These are phyloP conservation scores for Morus bassanus DNA, from an alignment of 2,797 vertebrate genomes.

Conservation along the genomic window DNA sequence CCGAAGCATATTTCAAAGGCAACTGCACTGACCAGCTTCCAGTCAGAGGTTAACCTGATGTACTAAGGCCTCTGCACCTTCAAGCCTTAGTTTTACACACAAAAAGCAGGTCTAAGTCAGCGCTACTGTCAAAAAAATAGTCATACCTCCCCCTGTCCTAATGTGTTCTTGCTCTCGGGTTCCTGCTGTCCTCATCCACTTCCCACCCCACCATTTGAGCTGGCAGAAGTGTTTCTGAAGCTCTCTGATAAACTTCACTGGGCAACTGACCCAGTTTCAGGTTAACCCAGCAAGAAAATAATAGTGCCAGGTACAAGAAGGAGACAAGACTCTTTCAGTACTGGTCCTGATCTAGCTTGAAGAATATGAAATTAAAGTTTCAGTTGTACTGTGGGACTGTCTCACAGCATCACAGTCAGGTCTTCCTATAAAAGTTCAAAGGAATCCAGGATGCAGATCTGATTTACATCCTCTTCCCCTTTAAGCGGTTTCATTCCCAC, in stretches of 20 bases:
- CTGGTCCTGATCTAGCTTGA: not conserved
- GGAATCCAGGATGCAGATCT: not conserved
- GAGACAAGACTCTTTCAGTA: not conserved
- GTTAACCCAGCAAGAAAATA: not conserved
- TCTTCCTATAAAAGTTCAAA: not conserved
- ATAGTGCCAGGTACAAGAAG: not conserved
- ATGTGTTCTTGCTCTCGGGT: not conserved
- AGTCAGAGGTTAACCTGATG: not conserved
- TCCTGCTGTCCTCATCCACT: not conserved
- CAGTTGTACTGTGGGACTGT: not conserved
- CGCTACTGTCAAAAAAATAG: not conserved
- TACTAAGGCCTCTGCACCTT: not conserved
- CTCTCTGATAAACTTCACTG: not conserved
- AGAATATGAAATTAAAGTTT: not conserved
- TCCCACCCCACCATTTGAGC: not conserved
- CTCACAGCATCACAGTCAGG: not conserved
- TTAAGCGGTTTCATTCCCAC: not conserved
- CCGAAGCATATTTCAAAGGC: not conserved
- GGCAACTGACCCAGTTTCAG: not conserved
- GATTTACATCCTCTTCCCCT: not conserved
- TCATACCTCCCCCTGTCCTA: not conserved
- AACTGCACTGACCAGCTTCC: not conserved
- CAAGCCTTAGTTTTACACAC: not conserved
- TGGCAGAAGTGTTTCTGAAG: not conserved
- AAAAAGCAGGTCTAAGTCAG: not conserved